Evolutionary conservation across 2,113 vertebrate species (phyloP), one percentile per base, ranked within the genome.

Genomic region (Pelvicachromis taeniatus): DNA sequence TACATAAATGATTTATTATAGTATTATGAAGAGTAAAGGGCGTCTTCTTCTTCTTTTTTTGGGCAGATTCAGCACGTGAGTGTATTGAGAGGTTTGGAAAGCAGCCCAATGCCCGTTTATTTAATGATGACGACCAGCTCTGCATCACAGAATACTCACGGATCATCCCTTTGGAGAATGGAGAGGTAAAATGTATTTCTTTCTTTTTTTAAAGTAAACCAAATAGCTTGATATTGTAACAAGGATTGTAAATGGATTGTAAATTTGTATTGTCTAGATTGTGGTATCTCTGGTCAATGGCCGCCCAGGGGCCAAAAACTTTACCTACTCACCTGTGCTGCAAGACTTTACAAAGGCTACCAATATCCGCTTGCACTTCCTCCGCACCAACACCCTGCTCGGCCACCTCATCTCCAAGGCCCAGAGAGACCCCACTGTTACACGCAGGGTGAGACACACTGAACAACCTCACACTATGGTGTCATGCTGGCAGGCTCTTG

Each of bases 401-500:
- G 98, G 97, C 50, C 97, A 99, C 86, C 95, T 98, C 83, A 98
- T 98, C 88, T 97, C 97, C 42, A 98, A 99, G 94, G 96, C 97
- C 29, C 96, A 97, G 70, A 92, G 95, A 81, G 98, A 99, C 80
- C 97, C 97, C 29, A 97, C 97, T 0, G 97, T 99, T 85, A 98
- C 97, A 6, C 96, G 98, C 5, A 94, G 97, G 92, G 98, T 99
- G 91, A 97, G 97, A 89, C 9, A 7, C 31, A 91, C 70, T 16
- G 52, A 42, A 45, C 19, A 6, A 59, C 63, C 59, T 81, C 45
- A 73, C 91, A 91, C 68, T 29, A 2, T 82, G 85, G 88, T 86
- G 91, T 58, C 35, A 81, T 56, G 40, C 38, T 85, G 55, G 81
- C 56, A 83, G 38, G 14, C n/a, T 33, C 58, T 50, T 50, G n/a